Evolutionary conservation across 2,113 vertebrate genomes (phyloP).

Genomic region (Seriola dumerili): DNA sequence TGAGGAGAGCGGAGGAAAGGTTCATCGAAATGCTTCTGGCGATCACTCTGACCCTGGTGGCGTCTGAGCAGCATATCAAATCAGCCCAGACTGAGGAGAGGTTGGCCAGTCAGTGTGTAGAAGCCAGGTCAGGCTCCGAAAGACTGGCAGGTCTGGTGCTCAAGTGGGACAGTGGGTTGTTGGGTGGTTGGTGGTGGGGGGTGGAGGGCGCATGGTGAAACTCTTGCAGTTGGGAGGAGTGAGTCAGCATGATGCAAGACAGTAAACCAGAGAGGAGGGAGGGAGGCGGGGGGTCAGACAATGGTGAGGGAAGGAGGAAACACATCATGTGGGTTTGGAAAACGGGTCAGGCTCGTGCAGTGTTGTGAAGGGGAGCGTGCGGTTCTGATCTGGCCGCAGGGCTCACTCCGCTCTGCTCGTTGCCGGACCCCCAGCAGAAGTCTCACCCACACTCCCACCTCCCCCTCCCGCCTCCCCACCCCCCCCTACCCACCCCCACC

Average conservation of each 20-base stretch:
- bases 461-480: not conserved
- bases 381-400: conserved; percentile 47
- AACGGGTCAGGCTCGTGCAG: conserved; percentile 45
- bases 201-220: conserved; percentile 18
- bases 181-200: not conserved
- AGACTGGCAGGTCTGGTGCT: conserved; percentile 53
- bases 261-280: not conserved
- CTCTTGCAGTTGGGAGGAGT: conserved; percentile 30
- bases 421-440: conserved; percentile 54
- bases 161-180: conserved; percentile 7
- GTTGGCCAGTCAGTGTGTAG: not conserved
- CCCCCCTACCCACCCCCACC: not conserved
- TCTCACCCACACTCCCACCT: conserved; percentile 23
- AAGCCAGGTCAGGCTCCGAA: conserved; percentile 6
- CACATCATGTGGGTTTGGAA: conserved; percentile 21
- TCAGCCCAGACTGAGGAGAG: conserved; percentile 16
- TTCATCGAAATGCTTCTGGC: conserved; percentile 38
- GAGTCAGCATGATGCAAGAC: conserved; percentile 49
- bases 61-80: conserved; percentile 45
- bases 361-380: conserved; percentile 28
- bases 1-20: not conserved
- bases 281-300: not conserved
- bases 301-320: conserved; percentile 14
- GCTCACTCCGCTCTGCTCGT: conserved; percentile 26
- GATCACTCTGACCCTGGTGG: conserved; percentile 33